Evolutionary conservation across 2,888 invertebrate species (phyloP), one percentile per base, ranked within the genome.

Genomic region (Falcaria lacertinaria): DNA sequence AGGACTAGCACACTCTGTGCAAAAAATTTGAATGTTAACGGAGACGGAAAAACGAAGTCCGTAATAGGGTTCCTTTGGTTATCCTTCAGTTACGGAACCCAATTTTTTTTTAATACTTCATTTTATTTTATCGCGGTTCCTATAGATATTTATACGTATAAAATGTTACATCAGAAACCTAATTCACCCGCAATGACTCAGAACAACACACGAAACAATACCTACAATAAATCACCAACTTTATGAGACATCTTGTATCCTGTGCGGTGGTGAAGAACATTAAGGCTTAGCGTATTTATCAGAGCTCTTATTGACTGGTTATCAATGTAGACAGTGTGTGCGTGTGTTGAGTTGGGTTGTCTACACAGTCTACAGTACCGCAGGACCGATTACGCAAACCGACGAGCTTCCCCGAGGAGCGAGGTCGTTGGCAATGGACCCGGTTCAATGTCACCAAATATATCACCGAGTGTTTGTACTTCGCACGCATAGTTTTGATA

Each of bases 401-500:
- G 55, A 45, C 70, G 77, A 74, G 80, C 84, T 86, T 86, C 82
- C 84, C 86, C 80, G 81, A 85, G 82, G 80, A 85, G 75, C 66
- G 87, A 88, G 88, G 89, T 89, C 89, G 85, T 88, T 89, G 89
- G 87, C 89, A 89, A 89, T 89, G 89, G 88, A 81, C 83, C 67
- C 85, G 58, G 89, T 89, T 89, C 89, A 89, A 89, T 89, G 89
- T 89, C 89, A 89, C 89, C 88, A 89, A 89, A 89, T 88, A 87
- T 88, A 87, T 89, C 88, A 86, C 85, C 77, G 75, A 65, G 69
- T 60, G 35, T 51, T n/a, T 61, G 44, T 63, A 66, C 58, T 44
- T 37, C 60, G 72, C 47, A 39, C 54, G 52, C 22, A 8, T 34
- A 8, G 15, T 43, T 60, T 83, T 83, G 80, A 73, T 78, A 79